Conservation (phyloP, 2,888 invertebrate genomes). For the Halocaridina rubra region DNA sequence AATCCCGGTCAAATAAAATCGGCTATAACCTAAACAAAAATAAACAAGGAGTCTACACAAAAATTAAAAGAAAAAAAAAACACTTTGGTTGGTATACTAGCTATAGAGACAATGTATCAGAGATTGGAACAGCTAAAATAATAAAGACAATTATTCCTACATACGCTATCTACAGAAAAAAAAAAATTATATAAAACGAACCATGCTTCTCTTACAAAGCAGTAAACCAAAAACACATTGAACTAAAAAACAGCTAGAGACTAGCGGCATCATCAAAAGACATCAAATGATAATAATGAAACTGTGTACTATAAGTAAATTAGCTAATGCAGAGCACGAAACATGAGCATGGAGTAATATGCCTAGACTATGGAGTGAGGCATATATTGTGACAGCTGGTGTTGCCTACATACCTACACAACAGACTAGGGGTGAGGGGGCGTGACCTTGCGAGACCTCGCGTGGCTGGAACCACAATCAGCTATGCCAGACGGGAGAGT, state of each 20-base stretch:
- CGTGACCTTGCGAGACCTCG: slow-evolving; percentile 25
- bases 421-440: slow-evolving; percentile 50
- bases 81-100: too few species aligned
- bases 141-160: too few species aligned
- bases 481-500: slow-evolving; percentile 29
- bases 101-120: too few species aligned
- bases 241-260: neutral
- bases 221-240: slow-evolving; percentile 4
- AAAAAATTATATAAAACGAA: neutral
- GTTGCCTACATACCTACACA: slow-evolving; percentile 57
- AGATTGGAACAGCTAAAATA: too few species aligned
- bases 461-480: slow-evolving; percentile 8
- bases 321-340: slow-evolving; percentile 41
- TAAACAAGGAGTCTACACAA: neutral
- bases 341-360: slow-evolving; percentile 20
- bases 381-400: slow-evolving; percentile 39
- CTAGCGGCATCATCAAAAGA: slow-evolving; percentile 21
- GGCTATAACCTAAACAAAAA: neutral
- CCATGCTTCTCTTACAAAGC: slow-evolving; percentile 23
- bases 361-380: slow-evolving; percentile 42
- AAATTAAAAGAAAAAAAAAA: neutral
- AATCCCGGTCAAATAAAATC: too few species aligned
- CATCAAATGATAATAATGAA: slow-evolving; percentile 15
- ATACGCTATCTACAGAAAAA: slow-evolving; percentile 15
- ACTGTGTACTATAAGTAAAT: too few species aligned